Conservation (phyloP, 2,797 vertebrate species). For the Danio tinwini region DNA sequence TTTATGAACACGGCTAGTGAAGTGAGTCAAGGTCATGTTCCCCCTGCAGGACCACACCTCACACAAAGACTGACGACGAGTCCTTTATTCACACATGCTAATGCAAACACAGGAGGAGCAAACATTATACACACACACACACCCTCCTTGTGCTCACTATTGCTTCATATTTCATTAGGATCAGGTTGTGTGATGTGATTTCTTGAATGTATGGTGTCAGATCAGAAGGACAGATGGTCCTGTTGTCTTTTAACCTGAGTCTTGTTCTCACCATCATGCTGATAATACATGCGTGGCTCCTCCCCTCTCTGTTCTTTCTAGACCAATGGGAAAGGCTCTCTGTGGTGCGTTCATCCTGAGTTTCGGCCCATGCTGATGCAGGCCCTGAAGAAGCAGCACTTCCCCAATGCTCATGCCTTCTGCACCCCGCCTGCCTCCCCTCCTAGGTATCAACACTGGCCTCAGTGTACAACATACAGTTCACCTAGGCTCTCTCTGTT, state of each 20-base stretch:
- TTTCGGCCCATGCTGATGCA: conserved; percentile 97
- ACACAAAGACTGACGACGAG: conserved; percentile 58
- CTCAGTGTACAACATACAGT: neutral
- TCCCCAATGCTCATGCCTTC: conserved; percentile 90
- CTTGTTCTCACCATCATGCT: conserved; percentile 25
- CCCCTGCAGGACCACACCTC: conserved; percentile 68
- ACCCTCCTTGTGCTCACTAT: neutral
- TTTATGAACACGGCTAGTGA: conserved; percentile 82
- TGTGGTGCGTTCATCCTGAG: conserved; percentile 98
- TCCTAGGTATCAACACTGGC: conserved; percentile 79
- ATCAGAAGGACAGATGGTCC: conserved; percentile 35
- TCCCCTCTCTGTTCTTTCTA: conserved; percentile 65
- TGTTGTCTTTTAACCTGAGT: conserved; percentile 48
- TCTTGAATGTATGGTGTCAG: neutral
- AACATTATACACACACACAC: too few species aligned
- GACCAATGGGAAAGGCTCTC: conserved; percentile 97
- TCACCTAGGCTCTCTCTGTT: neutral
- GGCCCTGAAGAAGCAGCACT: conserved; percentile 97
- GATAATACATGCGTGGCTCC: conserved; percentile 40
- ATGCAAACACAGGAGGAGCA: conserved; percentile 1
- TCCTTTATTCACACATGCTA: conserved; percentile 46
- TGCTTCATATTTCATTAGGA: neutral
- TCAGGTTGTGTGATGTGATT: conserved; percentile 12
- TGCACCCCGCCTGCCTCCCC: conserved; percentile 92
- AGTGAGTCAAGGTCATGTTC: conserved; percentile 86